phyloP scores from a whole-genome alignment of 2,113 vertebrate genomes.

The Dermatemys mawii region DNA sequence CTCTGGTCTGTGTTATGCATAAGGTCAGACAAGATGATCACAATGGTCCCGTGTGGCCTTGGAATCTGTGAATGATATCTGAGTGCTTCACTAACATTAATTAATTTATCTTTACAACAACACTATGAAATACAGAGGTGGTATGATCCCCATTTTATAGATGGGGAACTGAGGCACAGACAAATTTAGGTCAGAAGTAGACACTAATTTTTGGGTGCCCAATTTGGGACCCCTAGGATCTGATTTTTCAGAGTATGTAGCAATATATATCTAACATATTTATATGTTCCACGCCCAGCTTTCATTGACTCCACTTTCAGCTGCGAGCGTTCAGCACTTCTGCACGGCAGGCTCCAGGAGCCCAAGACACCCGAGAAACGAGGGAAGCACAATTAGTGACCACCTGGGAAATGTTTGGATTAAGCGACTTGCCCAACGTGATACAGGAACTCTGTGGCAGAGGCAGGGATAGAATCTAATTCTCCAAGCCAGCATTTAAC shows the following conservation, averaged over 20 bases:
- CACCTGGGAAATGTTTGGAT: background rate
- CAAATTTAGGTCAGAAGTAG: background rate
- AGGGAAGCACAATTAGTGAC: background rate
- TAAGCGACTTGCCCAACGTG: background rate
- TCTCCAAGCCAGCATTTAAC: background rate
- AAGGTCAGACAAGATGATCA: no score
- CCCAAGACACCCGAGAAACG: background rate
- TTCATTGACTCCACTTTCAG: background rate
- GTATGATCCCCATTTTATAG: background rate
- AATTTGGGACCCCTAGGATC: background rate
- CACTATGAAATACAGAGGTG: background rate
- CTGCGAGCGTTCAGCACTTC: background rate
- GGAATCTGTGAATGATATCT: background rate
- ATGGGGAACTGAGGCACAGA: background rate
- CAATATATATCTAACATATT: background rate
- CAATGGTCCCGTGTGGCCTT: no score
- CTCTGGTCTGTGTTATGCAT: no score
- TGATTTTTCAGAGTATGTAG: conserved; percentile 5
- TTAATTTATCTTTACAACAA: background rate
- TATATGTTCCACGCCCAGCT: background rate
- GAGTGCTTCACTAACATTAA: background rate
- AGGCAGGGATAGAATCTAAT: background rate
- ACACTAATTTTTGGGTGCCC: background rate
- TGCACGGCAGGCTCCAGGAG: background rate
- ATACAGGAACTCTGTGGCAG: background rate